Conservation (phyloP, 92 coral and sea anemone species). For the Porites cylindrica region DNA sequence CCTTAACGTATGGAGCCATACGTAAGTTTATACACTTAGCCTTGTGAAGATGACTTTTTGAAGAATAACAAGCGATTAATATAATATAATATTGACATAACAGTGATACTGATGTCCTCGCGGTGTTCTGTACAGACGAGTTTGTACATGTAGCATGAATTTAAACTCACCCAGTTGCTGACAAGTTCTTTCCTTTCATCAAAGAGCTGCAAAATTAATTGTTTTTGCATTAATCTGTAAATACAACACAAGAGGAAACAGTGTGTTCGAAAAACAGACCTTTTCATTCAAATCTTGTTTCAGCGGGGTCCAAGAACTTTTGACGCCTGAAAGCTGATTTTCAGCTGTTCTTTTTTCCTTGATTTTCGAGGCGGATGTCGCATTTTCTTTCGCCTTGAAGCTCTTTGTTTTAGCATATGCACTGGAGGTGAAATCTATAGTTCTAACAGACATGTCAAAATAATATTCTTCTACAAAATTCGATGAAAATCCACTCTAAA, state of each 20-base stretch:
- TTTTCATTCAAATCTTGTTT: conserved; percentile 89
- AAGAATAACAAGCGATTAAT: too few species aligned
- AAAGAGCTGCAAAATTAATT: conserved; percentile 71
- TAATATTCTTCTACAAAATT: background rate
- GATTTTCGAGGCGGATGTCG: conserved; percentile 74
- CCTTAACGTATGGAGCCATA: too few species aligned
- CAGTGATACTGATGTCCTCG: too few species aligned
- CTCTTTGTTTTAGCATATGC: conserved; percentile 91
- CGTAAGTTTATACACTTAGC: too few species aligned
- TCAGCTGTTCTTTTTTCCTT: conserved; percentile 74
- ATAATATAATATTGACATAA: too few species aligned
- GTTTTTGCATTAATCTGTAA: too few species aligned
- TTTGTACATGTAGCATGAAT: background rate
- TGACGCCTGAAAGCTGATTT: conserved; percentile 68
- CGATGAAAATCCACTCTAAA: background rate
- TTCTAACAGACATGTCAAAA: conserved; percentile 73
- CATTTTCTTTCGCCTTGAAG: conserved; percentile 86
- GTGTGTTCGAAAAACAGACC: conserved; percentile 44
- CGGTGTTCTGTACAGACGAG: too few species aligned
- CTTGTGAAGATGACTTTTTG: too few species aligned
- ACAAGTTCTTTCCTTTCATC: conserved; percentile 92
- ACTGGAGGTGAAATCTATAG: conserved; percentile 83
- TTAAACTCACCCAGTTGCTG: conserved; percentile 92
- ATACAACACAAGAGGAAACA: background rate
- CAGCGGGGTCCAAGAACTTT: conserved; percentile 94